Evolutionary conservation across 2,113 vertebrate genomes (phyloP).

Genomic region (Alectura lathami): DNA sequence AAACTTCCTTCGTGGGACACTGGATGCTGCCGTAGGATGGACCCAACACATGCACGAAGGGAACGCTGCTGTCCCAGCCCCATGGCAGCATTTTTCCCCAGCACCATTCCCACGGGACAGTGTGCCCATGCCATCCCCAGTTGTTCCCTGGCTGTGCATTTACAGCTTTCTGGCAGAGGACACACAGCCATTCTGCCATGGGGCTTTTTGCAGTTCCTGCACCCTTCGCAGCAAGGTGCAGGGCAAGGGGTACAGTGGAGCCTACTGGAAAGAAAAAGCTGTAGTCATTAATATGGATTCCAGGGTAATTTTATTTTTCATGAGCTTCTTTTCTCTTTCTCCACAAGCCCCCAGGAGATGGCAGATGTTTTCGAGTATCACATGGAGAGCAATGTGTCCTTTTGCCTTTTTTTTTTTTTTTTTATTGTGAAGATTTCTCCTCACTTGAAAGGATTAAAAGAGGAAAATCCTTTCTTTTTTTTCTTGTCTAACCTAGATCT

Average conservation of each 20-base stretch:
- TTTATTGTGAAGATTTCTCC: background rate
- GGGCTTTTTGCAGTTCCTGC: background rate
- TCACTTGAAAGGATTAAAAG: constrained; percentile 22
- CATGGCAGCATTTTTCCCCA: rapidly evolving
- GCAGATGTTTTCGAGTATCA: constrained; percentile 41
- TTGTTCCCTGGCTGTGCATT: background rate
- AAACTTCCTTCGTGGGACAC: background rate
- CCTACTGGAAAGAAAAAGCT: background rate
- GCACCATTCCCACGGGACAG: background rate
- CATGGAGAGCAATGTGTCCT: constrained; percentile 27
- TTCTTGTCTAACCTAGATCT: background rate
- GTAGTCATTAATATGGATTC: constrained; percentile 7
- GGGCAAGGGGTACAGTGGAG: background rate
- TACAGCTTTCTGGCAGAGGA: background rate
- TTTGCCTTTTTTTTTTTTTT: background rate
- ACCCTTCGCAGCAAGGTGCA: rapidly evolving
- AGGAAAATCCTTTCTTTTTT: background rate
- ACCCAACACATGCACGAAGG: too few species aligned
- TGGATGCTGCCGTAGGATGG: background rate
- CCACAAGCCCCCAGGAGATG: constrained; percentile 40
- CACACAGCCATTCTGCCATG: background rate
- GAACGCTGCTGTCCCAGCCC: rapidly evolving
- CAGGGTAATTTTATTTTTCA: constrained; percentile 55
- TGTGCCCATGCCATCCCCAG: background rate
- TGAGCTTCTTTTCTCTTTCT: constrained; percentile 8